Evolutionary conservation across 1,140 invertebrate species (phyloP).

Genomic region (Drosophila rufa): DNA sequence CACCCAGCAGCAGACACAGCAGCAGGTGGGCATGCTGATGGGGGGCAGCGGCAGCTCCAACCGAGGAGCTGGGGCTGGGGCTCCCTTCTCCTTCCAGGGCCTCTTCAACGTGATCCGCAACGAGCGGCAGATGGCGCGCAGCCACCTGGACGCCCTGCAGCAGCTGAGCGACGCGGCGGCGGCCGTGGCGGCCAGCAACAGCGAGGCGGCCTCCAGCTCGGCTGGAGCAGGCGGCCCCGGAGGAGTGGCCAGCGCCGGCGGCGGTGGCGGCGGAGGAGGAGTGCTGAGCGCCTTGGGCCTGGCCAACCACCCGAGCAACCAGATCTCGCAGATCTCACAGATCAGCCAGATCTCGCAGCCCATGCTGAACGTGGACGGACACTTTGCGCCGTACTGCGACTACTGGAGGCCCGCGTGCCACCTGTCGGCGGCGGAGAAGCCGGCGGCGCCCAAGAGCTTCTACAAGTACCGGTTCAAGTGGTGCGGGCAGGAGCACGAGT

Average conservation of each 20-base stretch:
- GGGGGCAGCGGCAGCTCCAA: slow-evolving; percentile 23
- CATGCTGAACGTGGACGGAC: slow-evolving; percentile 77
- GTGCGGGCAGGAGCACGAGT: slow-evolving; percentile 86
- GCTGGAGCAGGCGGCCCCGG: neutral
- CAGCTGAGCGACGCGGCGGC: slow-evolving; percentile 57
- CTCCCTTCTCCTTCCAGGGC: slow-evolving; percentile 64
- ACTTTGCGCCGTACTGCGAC: slow-evolving; percentile 77
- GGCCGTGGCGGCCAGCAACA: slow-evolving; percentile 26
- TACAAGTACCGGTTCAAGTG: slow-evolving; percentile 94
- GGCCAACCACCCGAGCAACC: slow-evolving; percentile 37
- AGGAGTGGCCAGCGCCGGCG: neutral
- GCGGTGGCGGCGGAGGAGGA: slow-evolving; percentile 8
- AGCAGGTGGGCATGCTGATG: slow-evolving; percentile 57
- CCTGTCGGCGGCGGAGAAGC: slow-evolving; percentile 82
- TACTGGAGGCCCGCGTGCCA: slow-evolving; percentile 78
- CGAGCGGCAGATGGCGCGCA: slow-evolving; percentile 56
- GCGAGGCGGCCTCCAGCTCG: slow-evolving; percentile 3
- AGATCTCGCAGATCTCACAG: slow-evolving; percentile 42
- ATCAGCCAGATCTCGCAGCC: slow-evolving; percentile 58
- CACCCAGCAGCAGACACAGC: slow-evolving; percentile 9
- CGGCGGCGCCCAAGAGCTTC: slow-evolving; percentile 89
- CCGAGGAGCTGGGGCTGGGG: neutral
- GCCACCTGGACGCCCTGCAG: slow-evolving; percentile 58
- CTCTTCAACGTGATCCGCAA: slow-evolving; percentile 73
- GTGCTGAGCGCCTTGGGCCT: slow-evolving; percentile 22